Evolutionary conservation across 2,888 invertebrate genomes (phyloP), one percentile per base, ranked within the genome.

Genomic region (Hetaerina titia): DNA sequence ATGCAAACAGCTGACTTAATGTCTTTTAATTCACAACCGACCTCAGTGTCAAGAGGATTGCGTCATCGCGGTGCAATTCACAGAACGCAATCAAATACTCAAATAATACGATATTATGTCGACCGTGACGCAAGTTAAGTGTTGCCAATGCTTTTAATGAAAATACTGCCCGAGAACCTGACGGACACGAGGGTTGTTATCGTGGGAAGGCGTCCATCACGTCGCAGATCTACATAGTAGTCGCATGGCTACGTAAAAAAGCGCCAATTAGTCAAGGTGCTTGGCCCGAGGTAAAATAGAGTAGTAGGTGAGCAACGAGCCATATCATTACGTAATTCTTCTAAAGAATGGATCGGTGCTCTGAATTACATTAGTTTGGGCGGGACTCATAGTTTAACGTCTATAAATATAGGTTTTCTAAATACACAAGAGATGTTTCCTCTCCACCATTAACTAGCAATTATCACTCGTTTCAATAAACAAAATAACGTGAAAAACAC

Each of bases 261-360:
- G 81, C 25, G 81, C 81, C 81, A 81, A 81, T 81, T 81, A 81
- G 81, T 81, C 31, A 81, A 81, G 81, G 81, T 81, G n/a, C 31
- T 81, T 81, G 31, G 81, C 81, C 15, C 8, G 81, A 11, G 81
- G 25, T 81, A 15, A 81, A 81, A 81, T 13, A 31, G 81, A 15
- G 31, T 25, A 13, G 81, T 25, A 81, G 25, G 13, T 81, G 31
- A 81, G 81, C 81, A 81, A 11, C 81, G 31, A 81, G 11, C 31
- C 81, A 31, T 81, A 31, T 81, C 81, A 25, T 31, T 81, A 1
- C 81, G 81, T 4, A 81, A 81, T 22, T 81, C 81, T 1, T 81
- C 81, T 81, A 81, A 2, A 45, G 11, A 5, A 19, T 31, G 13
- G 81, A 25, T 81, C 81, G 31, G 25, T n/a, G 6, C n/a, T 69